Base-by-base conservation (phyloP, 2,113 vertebrate species). In the Anas platyrhynchos region DNA sequence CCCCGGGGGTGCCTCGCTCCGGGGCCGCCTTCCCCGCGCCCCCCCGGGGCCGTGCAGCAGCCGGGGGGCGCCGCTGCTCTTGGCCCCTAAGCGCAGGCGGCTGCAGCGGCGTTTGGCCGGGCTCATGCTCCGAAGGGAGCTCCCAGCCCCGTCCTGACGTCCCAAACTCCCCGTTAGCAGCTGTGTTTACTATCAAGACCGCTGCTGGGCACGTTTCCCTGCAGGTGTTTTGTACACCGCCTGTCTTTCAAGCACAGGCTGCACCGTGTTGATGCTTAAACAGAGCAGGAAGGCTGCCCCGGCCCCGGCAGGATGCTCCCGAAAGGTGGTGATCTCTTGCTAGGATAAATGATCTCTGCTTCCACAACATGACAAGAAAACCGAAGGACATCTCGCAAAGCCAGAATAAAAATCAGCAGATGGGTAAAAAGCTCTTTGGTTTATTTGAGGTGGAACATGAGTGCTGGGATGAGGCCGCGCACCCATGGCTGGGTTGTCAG, bases 401-500 rank as follows among this genome's bases (percentile, higher is more conserved):
- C 46, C 44, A 50, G 46, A 34, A 46, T 11, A 34, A 52, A 55
- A 41, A 38, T 36, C 21, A 20, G n/a, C 55, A 27, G 31, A 32
- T 41, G 52, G 41, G 25, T 1, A 31, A 63, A 66, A 46, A 67
- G 46, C 16, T 59, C 31, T 32, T 67, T 27, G 44, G 0, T 56
- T 78, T 74, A 27, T 41, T 44, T 9, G 2, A 52, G 27, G 21
- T 11, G n/a, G 48, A 10, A 50, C 2, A 21, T 4, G 3, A 36
- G 1, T 25, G 69, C 44, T 58, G 0, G 3, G 32, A 8, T 0
- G 1, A 43, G 43, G n/a, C 20, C 0, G 1, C 23, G 16, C 3
- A 34, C 44, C 46, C 84, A 16, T 9, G 62, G 67, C 48, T 59
- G 6, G 0, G 14, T 21, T 79, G 67, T 9, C 12, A 1, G 32